Evolutionary conservation across 1,140 invertebrate species (phyloP).

Genomic region (Lordiphosa collinella): DNA sequence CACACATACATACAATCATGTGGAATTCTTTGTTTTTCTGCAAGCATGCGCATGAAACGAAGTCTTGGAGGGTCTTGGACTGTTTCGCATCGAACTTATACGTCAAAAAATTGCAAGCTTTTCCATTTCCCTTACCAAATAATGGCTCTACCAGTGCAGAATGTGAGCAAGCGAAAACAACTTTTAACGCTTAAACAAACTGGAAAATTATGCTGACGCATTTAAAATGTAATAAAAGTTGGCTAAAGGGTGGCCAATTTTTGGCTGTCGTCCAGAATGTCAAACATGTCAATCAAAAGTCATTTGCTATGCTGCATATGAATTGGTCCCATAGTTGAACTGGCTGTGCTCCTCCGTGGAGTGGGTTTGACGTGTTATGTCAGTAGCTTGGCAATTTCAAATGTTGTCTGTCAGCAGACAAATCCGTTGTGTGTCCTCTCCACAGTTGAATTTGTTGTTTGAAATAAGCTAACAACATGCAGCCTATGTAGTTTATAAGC

Average conservation of each 20-base stretch:
- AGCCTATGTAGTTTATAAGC: slow-evolving; percentile 5
- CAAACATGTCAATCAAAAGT: slow-evolving; percentile 77
- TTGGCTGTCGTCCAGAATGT: slow-evolving; percentile 71
- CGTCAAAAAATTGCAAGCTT: slow-evolving; percentile 31
- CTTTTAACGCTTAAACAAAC: slow-evolving; percentile 16
- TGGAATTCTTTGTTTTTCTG: slow-evolving; percentile 24
- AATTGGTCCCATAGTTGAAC: slow-evolving; percentile 26
- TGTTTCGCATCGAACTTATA: slow-evolving; percentile 21
- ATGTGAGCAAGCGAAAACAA: no score
- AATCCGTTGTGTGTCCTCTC: slow-evolving; percentile 43
- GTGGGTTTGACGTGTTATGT: slow-evolving; percentile 35
- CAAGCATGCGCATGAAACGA: slow-evolving; percentile 29
- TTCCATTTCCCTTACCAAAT: slow-evolving; percentile 33
- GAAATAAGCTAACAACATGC: background rate
- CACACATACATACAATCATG: slow-evolving; percentile 2
- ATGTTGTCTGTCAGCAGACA: slow-evolving; percentile 18
- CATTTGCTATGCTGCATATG: slow-evolving; percentile 59
- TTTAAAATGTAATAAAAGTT: slow-evolving; percentile 66
- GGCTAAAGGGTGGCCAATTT: slow-evolving; percentile 40
- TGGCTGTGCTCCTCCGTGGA: slow-evolving; percentile 6
- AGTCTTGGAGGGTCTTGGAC: slow-evolving; percentile 19
- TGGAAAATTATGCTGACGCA: slow-evolving; percentile 67
- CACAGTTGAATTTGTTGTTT: slow-evolving; percentile 11
- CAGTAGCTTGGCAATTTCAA: slow-evolving; percentile 56
- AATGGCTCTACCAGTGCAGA: background rate